A percentile compares a stretch with the other conserved stretches of the same genome.
Conservation (phyloP, 2,113 vertebrate species). For the Calypte anna region DNA sequence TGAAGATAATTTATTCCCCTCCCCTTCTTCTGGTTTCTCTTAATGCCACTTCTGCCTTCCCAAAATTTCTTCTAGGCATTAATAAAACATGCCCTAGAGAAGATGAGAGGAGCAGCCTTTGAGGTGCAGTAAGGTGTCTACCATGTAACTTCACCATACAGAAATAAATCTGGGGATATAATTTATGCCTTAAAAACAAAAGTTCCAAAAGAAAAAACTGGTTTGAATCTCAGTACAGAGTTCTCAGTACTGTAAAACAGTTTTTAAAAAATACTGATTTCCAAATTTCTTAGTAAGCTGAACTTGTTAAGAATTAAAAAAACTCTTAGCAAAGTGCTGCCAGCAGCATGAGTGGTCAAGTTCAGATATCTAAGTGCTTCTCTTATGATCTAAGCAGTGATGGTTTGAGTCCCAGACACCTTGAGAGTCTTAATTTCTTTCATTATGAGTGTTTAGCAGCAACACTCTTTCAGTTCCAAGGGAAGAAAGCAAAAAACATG, state of each 20-base stretch:
- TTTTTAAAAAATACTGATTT: neutral
- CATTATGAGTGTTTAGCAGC: neutral
- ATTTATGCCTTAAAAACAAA: neutral
- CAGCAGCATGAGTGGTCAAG: neutral
- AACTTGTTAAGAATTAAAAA: neutral
- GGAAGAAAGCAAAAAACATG: neutral
- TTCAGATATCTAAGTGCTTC: neutral
- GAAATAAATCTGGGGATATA: neutral
- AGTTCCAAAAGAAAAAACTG: neutral
- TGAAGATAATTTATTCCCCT: neutral
- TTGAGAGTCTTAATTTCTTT: neutral
- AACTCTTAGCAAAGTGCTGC: neutral
- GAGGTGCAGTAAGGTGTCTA: neutral
- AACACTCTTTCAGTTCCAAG: neutral
- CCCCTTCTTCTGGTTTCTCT: neutral
- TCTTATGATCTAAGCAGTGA: neutral
- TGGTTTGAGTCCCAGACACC: neutral
- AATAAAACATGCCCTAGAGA: neutral
- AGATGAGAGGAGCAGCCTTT: neutral
- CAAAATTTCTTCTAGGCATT: neutral
- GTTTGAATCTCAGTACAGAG: neutral
- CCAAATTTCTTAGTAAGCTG: neutral
- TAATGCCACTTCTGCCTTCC: neutral
- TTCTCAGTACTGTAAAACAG: neutral
- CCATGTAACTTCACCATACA: neutral